Base-by-base conservation (phyloP, 2,113 vertebrate species). In the Alouatta palliata region DNA sequence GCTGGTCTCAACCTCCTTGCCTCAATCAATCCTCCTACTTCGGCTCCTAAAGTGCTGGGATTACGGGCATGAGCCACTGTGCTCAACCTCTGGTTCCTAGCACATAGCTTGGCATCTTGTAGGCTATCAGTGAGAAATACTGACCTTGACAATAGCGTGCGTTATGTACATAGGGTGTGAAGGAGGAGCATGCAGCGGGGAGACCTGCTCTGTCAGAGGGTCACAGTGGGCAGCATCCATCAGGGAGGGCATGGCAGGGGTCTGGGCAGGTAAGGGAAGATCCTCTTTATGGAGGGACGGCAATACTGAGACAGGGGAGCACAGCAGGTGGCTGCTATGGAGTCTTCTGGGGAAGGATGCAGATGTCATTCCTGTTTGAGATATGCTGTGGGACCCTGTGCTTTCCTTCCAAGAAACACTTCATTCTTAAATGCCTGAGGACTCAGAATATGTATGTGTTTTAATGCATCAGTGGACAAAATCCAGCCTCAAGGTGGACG, bases 361-460 rank as follows among this genome's bases (percentile, higher is more conserved):
- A 16, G 54, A 5, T 1, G 19, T 2, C 17, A 1, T 11, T 35
- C 45, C 27, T 45, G 0, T 8, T 47, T 23, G 23, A 40, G 5
- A 61, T 5, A 5, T 8, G 2, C 71, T 9, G 2, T 10, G 25
- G 58, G 14, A 61, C 45, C 56, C 56, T 19, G 30, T 0, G 8
- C 11, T 76, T 37, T 56, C 43, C 47, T 70, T 70, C 79, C 6
- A 8, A 14, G 80, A 43, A 56, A 45, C 3, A 2, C 32, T 23
- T 1, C 19, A 6, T 81, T 54, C n/a, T 61, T 17, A 45, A 70
- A 35, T 37, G 47, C 87, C 49, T 4, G 23, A 43, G 43, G 21
- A 12, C 37, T 61, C 35, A 37, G 30, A 47, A 16, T 27, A 4
- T 14, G 30, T 71, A 35, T 14, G 21, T 27, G 6, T 21, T 76